phyloP scores from a whole-genome alignment of 1,140 invertebrate species.

The Leptinotarsa texana region DNA sequence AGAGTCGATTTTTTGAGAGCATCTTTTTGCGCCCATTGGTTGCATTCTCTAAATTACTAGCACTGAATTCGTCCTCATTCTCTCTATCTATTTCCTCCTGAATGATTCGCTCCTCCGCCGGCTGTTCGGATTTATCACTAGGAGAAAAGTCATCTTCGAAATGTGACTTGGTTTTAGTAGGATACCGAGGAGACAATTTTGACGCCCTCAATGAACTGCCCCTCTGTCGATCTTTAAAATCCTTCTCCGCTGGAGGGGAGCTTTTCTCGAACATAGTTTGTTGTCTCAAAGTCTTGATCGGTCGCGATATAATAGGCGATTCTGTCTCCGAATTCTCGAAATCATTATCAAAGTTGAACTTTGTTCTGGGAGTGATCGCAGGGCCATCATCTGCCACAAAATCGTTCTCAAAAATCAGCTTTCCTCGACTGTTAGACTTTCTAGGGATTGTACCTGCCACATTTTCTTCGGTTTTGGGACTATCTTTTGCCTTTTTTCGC shows the following conservation, averaged over 20 bases:
- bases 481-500: constrained; percentile 48
- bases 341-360: constrained; percentile 49
- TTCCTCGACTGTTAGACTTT: constrained; percentile 47
- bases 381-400: constrained; percentile 58
- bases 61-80: constrained; percentile 41
- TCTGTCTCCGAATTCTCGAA: constrained; percentile 40
- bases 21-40: constrained; percentile 34
- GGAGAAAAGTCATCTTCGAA: constrained; percentile 77
- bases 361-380: constrained; percentile 23
- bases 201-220: constrained; percentile 28
- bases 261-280: constrained; percentile 38
- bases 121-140: constrained; percentile 54
- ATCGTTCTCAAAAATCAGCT: constrained; percentile 73
- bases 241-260: constrained; percentile 33
- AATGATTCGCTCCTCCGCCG: constrained; percentile 44
- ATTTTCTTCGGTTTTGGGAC: constrained; percentile 44
- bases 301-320: constrained; percentile 31
- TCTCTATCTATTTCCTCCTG: constrained; percentile 45
- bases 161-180: constrained; percentile 61
- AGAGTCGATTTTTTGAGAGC: constrained; percentile 38
- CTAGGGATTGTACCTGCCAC: constrained; percentile 44
- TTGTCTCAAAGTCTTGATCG: constrained; percentile 31
- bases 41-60: constrained; percentile 30
- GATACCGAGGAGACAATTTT: constrained; percentile 49
- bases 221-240: constrained; percentile 24